Conservation (phyloP, 2,797 vertebrate genomes). For the Lepus townsendii region DNA sequence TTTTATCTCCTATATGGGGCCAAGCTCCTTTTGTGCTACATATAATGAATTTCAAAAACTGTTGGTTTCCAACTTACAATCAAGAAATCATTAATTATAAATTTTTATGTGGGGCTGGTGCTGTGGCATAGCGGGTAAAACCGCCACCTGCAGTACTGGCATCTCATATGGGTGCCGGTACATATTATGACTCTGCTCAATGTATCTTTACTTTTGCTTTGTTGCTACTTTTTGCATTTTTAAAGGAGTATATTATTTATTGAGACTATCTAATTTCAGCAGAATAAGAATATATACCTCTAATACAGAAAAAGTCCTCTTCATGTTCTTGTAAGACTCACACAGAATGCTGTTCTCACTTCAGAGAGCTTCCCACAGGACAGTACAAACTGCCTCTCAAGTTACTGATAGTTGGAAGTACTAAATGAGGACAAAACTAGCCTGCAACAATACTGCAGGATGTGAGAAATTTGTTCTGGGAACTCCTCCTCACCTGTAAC, state of each 20-base stretch:
- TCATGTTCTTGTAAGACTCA: background rate
- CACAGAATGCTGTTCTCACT: background rate
- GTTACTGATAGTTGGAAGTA: background rate
- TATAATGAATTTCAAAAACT: constrained; percentile 65
- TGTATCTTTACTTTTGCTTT: background rate
- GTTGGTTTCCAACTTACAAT: constrained; percentile 11
- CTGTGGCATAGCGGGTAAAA: too few relatives aligned
- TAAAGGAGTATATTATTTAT: constrained; percentile 1
- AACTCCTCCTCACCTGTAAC: background rate
- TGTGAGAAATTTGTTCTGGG: background rate
- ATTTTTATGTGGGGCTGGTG: too few relatives aligned
- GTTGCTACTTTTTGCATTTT: background rate
- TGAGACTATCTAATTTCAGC: background rate
- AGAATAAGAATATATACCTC: background rate
- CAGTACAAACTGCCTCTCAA: background rate
- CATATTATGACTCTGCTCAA: background rate
- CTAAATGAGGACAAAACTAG: background rate
- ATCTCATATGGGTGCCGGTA: background rate
- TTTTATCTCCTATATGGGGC: background rate
- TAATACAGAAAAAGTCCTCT: background rate
- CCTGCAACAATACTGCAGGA: background rate
- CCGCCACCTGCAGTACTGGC: too few relatives aligned
- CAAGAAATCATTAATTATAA: constrained; percentile 64
- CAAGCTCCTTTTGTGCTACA: constrained; percentile 22
- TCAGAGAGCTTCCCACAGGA: background rate